Conservation (phyloP, 1,140 invertebrate genomes). For the Nasonia giraulti region DNA sequence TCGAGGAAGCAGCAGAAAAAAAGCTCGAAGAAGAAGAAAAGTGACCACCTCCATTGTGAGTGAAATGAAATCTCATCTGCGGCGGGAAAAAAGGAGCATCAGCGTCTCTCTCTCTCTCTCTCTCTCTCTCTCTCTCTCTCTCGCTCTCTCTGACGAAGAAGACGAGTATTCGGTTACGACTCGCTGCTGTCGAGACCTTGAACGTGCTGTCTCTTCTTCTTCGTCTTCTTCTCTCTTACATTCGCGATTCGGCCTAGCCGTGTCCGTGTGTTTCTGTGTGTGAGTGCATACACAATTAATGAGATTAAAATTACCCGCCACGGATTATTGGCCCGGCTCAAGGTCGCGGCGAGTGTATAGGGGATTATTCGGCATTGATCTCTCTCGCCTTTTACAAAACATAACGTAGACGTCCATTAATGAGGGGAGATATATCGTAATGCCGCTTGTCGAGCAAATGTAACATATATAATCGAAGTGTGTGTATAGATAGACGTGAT, state of each 20-base stretch:
- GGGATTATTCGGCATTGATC: too few species aligned
- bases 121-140: too few species aligned
- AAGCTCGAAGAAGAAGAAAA: background rate
- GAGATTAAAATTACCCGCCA: slow-evolving; percentile 25
- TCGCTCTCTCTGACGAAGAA: background rate
- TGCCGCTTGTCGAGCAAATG: too few species aligned
- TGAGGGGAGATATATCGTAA: background rate
- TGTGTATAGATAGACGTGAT: too few species aligned
- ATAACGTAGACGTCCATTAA: background rate
- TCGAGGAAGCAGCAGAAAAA: too few species aligned
- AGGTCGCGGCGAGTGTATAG: too few species aligned
- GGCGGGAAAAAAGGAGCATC: background rate
- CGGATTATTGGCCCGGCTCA: slow-evolving; percentile 3
- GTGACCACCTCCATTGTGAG: slow-evolving; percentile 25
- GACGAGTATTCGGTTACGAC: slow-evolving; percentile 44
- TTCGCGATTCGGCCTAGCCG: background rate
- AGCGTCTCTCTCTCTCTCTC: background rate
- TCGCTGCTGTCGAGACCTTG: slow-evolving; percentile 39
- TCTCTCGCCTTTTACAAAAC: background rate
- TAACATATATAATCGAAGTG: too few species aligned
- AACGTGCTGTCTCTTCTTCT: slow-evolving; percentile 3
- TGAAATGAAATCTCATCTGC: slow-evolving; percentile 44
- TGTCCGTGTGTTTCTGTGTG: background rate
- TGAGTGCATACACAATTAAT: slow-evolving; percentile 14
- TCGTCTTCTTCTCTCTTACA: background rate